Base-by-base conservation (phyloP, 2,113 vertebrate species). In the Cololabis saira region DNA sequence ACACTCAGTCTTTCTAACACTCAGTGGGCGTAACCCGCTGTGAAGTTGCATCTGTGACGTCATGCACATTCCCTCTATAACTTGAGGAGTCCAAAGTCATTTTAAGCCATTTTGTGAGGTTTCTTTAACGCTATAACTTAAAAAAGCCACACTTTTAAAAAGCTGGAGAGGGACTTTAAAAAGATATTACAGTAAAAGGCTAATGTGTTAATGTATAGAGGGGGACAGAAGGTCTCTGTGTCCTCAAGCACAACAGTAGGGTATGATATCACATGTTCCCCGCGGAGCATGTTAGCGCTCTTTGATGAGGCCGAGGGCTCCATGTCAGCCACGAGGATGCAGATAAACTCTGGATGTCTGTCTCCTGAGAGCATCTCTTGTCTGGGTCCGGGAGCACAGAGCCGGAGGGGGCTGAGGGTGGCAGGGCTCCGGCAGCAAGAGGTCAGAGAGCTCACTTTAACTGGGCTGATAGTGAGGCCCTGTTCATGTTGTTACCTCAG, bases 321-420 rank as follows among this genome's bases (percentile, higher is more conserved):
- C 49, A 43, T 24, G 16, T 80, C 74, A 80, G 67, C 55, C 79
- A 80, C 41, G 37, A 64, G 73, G 58, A 58, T 0, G 14, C 71
- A 80, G 80, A 86, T 83, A 83, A 88, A 83, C 41, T 15, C 61
- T 43, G 50, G 27, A 70, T 82, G 58, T 78, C 49, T 73, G 69
- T 54, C 66, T 16, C 51, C 78, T 88, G 83, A 88, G 82, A 88
- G 83, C 81, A 30, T 64, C 74, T 76, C 61, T 62, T 64, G 71
- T 84, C 64, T 70, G 57, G 67, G 52, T 53, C 57, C 55, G 60
- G 51, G 57, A 57, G 55, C 27, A 11, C 1, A 1, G 61, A 50
- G 53, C 44, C 56, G 50, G 40, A 74, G 49, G 62, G 48, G 59
- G 27, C 19, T 5, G 51, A 42, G 41, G 64, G 56, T 40, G 67